Percentiles rank a stretch among this genome's conserved stretches.
These are phyloP conservation scores for Vulpes vulpes DNA, from an alignment of 2,113 vertebrate genomes.

Conservation along the genomic window DNA sequence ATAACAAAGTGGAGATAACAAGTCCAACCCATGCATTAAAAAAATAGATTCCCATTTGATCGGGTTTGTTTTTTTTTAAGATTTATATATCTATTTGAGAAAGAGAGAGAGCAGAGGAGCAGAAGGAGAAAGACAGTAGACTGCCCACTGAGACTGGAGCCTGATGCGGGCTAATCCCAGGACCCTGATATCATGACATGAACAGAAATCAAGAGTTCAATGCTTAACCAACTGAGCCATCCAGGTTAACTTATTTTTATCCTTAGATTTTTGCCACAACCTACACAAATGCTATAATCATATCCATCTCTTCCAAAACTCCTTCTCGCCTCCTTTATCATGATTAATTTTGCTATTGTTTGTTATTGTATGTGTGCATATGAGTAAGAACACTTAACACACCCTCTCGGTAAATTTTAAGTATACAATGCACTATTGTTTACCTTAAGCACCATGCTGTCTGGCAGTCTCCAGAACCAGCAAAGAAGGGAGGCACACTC, in stretches of 20 bases:
- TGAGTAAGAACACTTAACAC: too few relatives aligned
- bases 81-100: too few relatives aligned
- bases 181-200: too few relatives aligned
- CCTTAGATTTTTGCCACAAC: background rate
- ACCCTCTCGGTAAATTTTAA: background rate
- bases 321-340: background rate
- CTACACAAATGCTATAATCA: background rate
- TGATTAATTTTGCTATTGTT: too few relatives aligned
- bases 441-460: background rate
- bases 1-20: background rate
- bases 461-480: background rate
- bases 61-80: too few relatives aligned
- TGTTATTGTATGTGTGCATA: background rate
- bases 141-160: too few relatives aligned
- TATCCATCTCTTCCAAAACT: background rate
- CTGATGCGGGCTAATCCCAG: too few relatives aligned
- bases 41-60: background rate
- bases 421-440: background rate
- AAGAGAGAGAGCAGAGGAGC: too few relatives aligned
- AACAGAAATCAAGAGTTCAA: too few relatives aligned
- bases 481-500: too few relatives aligned
- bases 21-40: background rate
- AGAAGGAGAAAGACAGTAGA: too few relatives aligned
- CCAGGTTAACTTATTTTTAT: background rate
- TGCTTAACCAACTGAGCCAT: too few relatives aligned